phyloP scores from a whole-genome alignment of 2,888 invertebrate genomes.

The Athrips mouffetella region DNA sequence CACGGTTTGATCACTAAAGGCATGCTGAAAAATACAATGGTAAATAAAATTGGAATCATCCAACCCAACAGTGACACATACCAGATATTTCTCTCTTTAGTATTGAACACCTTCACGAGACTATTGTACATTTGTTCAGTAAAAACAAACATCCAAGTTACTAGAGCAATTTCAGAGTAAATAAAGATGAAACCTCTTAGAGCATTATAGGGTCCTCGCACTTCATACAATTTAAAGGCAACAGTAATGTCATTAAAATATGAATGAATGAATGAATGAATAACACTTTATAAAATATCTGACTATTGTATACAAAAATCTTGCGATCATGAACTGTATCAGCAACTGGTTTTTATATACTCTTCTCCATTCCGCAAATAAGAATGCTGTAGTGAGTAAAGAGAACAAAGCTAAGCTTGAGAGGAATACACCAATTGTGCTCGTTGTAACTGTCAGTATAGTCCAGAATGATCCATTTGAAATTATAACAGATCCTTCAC shows the following conservation, averaged over 20 bases:
- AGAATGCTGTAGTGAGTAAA: conserved; percentile 47
- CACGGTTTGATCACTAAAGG: neutral
- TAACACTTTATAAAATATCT: conserved; percentile 47
- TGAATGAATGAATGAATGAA: too few relatives aligned
- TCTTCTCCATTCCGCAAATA: conserved; percentile 59
- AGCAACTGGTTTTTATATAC: conserved; percentile 61
- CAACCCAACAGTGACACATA: conserved; percentile 47
- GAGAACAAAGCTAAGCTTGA: conserved; percentile 44
- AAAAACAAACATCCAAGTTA: conserved; percentile 62
- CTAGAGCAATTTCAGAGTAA: conserved; percentile 46
- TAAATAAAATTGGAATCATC: conserved; percentile 40
- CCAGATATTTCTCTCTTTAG: conserved; percentile 34
- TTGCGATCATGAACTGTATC: conserved; percentile 57
- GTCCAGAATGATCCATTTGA: conserved; percentile 26
- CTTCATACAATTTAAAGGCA: conserved; percentile 7
- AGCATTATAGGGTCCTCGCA: conserved; percentile 24
- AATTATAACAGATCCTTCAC: conserved; percentile 29
- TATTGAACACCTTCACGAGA: conserved; percentile 53
- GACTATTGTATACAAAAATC: conserved; percentile 47
- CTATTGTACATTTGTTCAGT: conserved; percentile 56
- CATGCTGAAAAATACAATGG: conserved; percentile 13
- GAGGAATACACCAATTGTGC: conserved; percentile 48
- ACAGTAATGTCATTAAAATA: conserved; percentile 39
- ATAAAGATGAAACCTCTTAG: conserved; percentile 14
- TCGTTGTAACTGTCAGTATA: conserved; percentile 35